These are phyloP conservation scores for Villa cingulata DNA, from an alignment of 2,888 invertebrate species.

Conservation along the genomic window DNA sequence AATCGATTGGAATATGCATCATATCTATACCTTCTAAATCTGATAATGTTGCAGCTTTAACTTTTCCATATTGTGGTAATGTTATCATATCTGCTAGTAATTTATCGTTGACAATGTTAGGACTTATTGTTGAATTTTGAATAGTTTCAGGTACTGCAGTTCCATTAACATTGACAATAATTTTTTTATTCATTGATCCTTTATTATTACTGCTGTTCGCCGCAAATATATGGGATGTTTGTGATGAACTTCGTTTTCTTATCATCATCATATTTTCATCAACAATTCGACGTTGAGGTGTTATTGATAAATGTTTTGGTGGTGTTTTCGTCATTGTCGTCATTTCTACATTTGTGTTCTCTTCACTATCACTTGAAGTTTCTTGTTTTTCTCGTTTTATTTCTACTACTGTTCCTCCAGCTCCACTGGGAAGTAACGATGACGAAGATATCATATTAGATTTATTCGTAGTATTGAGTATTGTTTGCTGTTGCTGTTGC, in stretches of 20 bases:
- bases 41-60: constrained; percentile 34
- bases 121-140: neutral
- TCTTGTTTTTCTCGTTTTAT: too few relatives aligned
- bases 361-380: neutral
- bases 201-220: neutral
- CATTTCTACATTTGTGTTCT: neutral
- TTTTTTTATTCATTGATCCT: constrained; percentile 3
- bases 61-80: constrained; percentile 9
- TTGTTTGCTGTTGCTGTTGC: neutral
- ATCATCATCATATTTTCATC: too few relatives aligned
- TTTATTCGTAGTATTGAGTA: neutral
- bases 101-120: neutral
- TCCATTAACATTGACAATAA: constrained; percentile 6
- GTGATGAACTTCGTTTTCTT: neutral
- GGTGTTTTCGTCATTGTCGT: neutral
- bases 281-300: too few relatives aligned
- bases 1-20: constrained; percentile 63
- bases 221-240: neutral
- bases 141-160: constrained; percentile 3
- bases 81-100: neutral
- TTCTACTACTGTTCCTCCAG: neutral
- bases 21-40: constrained; percentile 54
- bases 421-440: too few relatives aligned
- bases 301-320: too few relatives aligned
- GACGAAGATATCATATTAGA: neutral